Conservation (phyloP, 2,113 vertebrate species). For the Antechinus flavipes region DNA sequence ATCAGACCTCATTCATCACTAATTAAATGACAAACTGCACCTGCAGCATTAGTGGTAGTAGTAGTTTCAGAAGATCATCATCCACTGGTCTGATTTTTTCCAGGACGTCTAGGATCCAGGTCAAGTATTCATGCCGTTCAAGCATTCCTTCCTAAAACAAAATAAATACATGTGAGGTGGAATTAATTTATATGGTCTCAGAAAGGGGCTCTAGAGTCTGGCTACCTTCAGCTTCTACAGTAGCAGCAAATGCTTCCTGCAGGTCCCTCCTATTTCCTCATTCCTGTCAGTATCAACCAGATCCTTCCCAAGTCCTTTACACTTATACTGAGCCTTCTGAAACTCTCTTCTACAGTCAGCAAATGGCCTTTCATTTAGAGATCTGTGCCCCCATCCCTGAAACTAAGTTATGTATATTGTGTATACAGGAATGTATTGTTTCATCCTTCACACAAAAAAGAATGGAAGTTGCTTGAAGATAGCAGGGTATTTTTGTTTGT, state of each 20-base stretch:
- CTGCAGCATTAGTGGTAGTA: conserved; percentile 86
- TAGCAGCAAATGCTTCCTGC: not conserved
- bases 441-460: not conserved
- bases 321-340: not conserved
- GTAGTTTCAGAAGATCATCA: conserved; percentile 86
- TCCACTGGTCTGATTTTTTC: conserved; percentile 86
- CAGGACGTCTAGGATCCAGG: conserved; percentile 87
- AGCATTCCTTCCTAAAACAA: conserved; percentile 86
- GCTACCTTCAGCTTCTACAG: not conserved
- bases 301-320: not conserved
- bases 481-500: not conserved
- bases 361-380: not conserved
- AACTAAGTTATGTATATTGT: not conserved
- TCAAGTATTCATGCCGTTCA: conserved; percentile 86
- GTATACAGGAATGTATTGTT: not conserved
- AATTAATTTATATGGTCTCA: not conserved
- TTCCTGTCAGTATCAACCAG: not conserved
- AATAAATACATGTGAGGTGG: not conserved
- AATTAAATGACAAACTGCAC: conserved; percentile 58
- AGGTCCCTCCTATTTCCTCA: not conserved
- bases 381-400: not conserved
- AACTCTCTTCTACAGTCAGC: not conserved
- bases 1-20: not conserved
- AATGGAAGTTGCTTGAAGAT: not conserved
- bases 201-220: not conserved